A percentile compares a stretch with the other conserved stretches of the same genome.
Conservation (phyloP, 2,888 invertebrate species). For the Andrena fulva region DNA sequence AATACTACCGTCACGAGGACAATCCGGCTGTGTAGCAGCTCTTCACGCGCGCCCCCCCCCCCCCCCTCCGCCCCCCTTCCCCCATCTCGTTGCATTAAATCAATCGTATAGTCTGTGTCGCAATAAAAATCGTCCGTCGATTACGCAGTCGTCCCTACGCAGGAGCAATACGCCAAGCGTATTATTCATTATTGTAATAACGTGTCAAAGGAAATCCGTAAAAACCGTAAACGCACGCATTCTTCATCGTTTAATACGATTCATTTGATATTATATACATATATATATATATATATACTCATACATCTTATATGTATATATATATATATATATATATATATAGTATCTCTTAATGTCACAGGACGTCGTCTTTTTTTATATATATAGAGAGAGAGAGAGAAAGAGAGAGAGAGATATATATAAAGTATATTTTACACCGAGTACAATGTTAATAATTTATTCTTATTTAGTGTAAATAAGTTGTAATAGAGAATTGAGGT, state of each 20-base stretch:
- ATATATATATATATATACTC: slow-evolving; percentile 16
- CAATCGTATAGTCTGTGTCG: slow-evolving; percentile 45
- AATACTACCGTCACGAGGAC: slow-evolving; percentile 50
- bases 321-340: slow-evolving; percentile 28
- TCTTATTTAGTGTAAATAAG: slow-evolving; percentile 57
- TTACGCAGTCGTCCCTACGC: slow-evolving; percentile 39
- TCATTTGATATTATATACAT: slow-evolving; percentile 45
- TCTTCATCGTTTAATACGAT: slow-evolving; percentile 46
- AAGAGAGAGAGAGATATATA: background rate
- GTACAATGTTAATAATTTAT: slow-evolving; percentile 59
- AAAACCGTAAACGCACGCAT: slow-evolving; percentile 41
- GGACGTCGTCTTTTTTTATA: slow-evolving; percentile 21
- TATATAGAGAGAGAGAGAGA: background rate
- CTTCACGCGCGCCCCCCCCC: slow-evolving; percentile 8
- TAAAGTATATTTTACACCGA: slow-evolving; percentile 49
- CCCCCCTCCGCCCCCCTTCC: background rate
- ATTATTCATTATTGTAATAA: background rate
- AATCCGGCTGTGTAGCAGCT: slow-evolving; percentile 44
- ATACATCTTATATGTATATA: background rate
- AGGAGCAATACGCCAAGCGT: background rate
- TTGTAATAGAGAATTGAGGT: slow-evolving; percentile 38
- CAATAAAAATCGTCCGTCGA: slow-evolving; percentile 38
- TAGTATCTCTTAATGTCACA: background rate
- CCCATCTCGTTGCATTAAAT: slow-evolving; percentile 25
- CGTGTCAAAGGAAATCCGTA: slow-evolving; percentile 47